Percentiles rank a stretch among this genome's conserved stretches.
Conservation (phyloP, 2,113 vertebrate species). For the Labrus mixtus region DNA sequence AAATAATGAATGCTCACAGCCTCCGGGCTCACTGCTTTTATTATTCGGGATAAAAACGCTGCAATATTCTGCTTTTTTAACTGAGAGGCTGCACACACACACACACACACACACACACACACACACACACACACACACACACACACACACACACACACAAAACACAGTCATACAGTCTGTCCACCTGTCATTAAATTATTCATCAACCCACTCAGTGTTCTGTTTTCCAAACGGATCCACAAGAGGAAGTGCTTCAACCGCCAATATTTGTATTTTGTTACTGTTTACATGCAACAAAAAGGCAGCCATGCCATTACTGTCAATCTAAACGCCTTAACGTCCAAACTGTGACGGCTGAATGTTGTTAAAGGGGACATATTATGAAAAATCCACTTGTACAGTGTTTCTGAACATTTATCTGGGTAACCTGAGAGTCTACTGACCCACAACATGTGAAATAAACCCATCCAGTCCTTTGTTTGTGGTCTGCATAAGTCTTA, state of each 20-base stretch:
- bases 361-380: no score
- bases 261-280: not conserved
- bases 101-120: no score
- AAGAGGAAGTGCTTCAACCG: not conserved
- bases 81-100: not conserved
- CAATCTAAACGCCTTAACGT: no score
- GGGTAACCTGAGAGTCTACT: no score
- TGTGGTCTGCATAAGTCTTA: no score
- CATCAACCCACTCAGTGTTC: not conserved
- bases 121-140: no score
- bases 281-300: constrained; percentile 4
- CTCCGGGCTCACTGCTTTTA: constrained; percentile 30
- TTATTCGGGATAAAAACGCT: constrained; percentile 22
- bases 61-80: constrained; percentile 12
- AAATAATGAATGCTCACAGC: constrained; percentile 49
- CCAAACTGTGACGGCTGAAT: no score
- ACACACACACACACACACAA: no score
- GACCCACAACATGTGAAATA: no score
- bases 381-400: no score
- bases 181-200: constrained; percentile 24
- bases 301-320: not conserved
- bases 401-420: no score
- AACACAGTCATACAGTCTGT: not conserved
- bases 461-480: no score
- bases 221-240: constrained; percentile 2